A percentile compares a stretch with the other conserved stretches of the same genome.
Evolutionary conservation across 2,113 vertebrate species (phyloP).

Genomic region (Poeciliopsis turrubarensis): DNA sequence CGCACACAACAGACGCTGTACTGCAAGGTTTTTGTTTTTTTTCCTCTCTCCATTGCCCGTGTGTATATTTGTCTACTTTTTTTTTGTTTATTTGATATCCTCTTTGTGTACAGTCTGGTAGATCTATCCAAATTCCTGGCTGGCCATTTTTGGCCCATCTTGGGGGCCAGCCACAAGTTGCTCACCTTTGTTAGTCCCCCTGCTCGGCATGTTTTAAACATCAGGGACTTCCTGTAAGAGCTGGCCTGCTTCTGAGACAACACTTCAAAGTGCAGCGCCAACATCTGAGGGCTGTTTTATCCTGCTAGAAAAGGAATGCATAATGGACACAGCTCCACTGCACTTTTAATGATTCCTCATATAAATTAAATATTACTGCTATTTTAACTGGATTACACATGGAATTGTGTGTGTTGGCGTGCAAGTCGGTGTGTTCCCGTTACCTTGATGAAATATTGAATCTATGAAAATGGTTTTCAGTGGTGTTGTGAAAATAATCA

Average conservation of each 20-base stretch:
- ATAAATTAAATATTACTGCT: slow-evolving; percentile 84
- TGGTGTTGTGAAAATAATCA: slow-evolving; percentile 41
- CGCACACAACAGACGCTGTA: background rate
- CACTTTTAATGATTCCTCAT: slow-evolving; percentile 84
- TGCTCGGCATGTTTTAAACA: slow-evolving; percentile 82
- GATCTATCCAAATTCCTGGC: slow-evolving; percentile 62
- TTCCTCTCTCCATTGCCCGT: slow-evolving; percentile 29
- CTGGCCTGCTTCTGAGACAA: slow-evolving; percentile 82
- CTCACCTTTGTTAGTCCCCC: slow-evolving; percentile 82
- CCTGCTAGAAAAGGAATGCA: slow-evolving; percentile 86
- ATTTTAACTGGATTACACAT: slow-evolving; percentile 79
- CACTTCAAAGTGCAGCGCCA: slow-evolving; percentile 84
- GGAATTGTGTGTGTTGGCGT: slow-evolving; percentile 44
- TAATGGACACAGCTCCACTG: slow-evolving; percentile 79
- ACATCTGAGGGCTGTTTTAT: slow-evolving; percentile 88
- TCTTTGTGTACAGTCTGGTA: slow-evolving; percentile 30
- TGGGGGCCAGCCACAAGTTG: slow-evolving; percentile 61
- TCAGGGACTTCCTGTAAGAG: slow-evolving; percentile 84
- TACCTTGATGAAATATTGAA: slow-evolving; percentile 73
- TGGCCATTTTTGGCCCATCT: slow-evolving; percentile 67
- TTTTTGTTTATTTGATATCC: slow-evolving; percentile 59
- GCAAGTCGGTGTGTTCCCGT: slow-evolving; percentile 30
- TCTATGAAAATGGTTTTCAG: slow-evolving; percentile 50
- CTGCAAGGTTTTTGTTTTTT: slow-evolving; percentile 17
- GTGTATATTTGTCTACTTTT: slow-evolving; percentile 59